Base-by-base conservation (phyloP, 2,888 invertebrate species). In the Syrphus vitripennis region DNA sequence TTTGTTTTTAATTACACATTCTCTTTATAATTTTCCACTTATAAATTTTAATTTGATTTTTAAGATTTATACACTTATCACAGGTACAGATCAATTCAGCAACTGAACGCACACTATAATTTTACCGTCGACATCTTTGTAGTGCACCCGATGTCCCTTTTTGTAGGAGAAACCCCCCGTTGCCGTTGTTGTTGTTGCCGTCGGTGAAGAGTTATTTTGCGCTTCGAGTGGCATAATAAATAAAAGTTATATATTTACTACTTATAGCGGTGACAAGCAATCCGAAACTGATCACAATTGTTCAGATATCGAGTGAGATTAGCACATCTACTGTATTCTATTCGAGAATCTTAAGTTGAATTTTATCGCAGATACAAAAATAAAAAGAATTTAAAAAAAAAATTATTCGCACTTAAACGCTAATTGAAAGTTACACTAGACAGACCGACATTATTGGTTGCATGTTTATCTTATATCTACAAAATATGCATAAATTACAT, bases 31-130 rank as follows among this genome's bases (percentile, higher is more conserved):
- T 40, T 42, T 19, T 40, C n/a, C 9, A 14, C n/a, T 7, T 40
- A 21, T n/a, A 12, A 16, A n/a, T n/a, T 10, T 48, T 29, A 2
- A 29, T 26, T 24, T 19, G n/a, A 12, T 70, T 70, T 48, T 55
- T 70, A 14, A 37, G 34, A 59, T 45, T 70, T 70, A 7, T 53
- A 42, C 26, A 53, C 24, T 10, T 80, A 71, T 67, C 72, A 74
- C 77, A 26, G 80, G 42, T 59, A 71, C 40, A 81, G 67, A 71
- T 57, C 63, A 82, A 72, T 37, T 29, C 63, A 45, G 70, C 72
- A 82, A 82, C 86, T 86, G 74, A 86, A 86, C 86, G 86, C 82
- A 86, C 86, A 82, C 77, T 65, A 82, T 78, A 12, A 70, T 70
- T 78, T 86, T 70, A 78, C 86, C 86, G 74, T 78, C 78, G 40